Conservation (phyloP, 2,888 invertebrate genomes). For the Nowickia ferox region DNA sequence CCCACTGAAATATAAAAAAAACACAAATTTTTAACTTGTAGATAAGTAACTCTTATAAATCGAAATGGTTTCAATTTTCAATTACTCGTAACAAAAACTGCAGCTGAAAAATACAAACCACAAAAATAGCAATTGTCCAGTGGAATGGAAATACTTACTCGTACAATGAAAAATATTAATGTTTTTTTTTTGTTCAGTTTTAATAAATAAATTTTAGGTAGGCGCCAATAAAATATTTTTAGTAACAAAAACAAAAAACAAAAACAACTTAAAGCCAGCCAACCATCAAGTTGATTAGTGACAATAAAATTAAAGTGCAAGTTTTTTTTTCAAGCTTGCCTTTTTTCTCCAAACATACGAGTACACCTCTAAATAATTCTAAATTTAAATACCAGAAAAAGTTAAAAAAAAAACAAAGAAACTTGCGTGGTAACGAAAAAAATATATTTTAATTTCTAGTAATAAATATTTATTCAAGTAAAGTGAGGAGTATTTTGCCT, state of each 20-base stretch:
- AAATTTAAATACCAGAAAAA: conserved; percentile 34
- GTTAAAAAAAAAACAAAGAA: conserved; percentile 7
- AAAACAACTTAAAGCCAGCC: conserved; percentile 30
- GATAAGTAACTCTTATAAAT: conserved; percentile 3
- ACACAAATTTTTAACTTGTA: neutral
- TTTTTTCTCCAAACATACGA: conserved; percentile 1
- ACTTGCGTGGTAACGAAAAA: conserved; percentile 54
- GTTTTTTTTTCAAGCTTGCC: conserved; percentile 9
- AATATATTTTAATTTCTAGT: conserved; percentile 39
- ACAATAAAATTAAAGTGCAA: conserved; percentile 34
- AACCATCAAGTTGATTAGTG: conserved; percentile 54
- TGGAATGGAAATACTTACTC: conserved; percentile 35
- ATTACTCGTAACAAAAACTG: conserved; percentile 15
- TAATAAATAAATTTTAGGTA: conserved; percentile 58
- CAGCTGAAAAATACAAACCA: conserved; percentile 27
- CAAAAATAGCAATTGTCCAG: conserved; percentile 58
- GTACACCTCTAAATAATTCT: conserved; percentile 43
- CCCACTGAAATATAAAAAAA: conserved; percentile 37
- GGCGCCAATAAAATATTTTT: conserved; percentile 61
- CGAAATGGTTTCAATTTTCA: conserved; percentile 51
- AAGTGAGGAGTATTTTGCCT: conserved; percentile 34
- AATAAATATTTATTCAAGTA: conserved; percentile 45
- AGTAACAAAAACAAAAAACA: neutral
- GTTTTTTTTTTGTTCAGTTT: neutral
- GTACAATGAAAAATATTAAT: conserved; percentile 32